Conservation (phyloP, 2,797 vertebrate genomes). For the Tangara arthus region DNA sequence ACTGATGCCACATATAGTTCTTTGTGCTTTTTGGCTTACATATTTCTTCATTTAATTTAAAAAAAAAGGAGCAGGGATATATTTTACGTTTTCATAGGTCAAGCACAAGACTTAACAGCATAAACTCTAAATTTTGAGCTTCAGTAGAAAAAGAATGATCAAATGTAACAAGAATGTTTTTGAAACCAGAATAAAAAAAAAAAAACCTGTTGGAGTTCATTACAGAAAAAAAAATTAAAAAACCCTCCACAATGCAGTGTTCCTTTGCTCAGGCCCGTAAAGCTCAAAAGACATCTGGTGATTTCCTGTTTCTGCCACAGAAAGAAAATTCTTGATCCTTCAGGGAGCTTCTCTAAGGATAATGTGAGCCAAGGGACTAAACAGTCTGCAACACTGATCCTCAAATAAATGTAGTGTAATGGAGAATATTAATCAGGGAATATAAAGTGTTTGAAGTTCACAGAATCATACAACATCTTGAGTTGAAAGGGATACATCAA, state of each 20-base stretch:
- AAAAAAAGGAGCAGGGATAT: fast-evolving
- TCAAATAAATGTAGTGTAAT: background rate
- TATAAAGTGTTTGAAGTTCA: background rate
- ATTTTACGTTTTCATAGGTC: background rate
- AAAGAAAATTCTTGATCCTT: background rate
- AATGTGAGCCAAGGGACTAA: background rate
- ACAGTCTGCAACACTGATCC: background rate
- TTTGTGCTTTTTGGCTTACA: background rate
- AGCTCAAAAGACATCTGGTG: constrained; percentile 6
- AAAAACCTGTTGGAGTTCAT: background rate
- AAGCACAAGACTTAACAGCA: background rate
- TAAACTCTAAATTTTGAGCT: background rate
- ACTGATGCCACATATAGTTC: background rate
- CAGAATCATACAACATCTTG: background rate
- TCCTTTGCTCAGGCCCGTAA: background rate
- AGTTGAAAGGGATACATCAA: background rate
- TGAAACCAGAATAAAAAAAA: constrained; percentile 28
- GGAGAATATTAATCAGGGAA: background rate
- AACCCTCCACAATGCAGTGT: background rate
- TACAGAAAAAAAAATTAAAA: background rate
- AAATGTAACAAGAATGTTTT: constrained; percentile 36
- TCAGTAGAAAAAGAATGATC: background rate
- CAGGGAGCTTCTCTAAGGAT: background rate
- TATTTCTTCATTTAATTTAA: background rate
- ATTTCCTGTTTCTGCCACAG: background rate